Evolutionary conservation across 2,888 invertebrate genomes (phyloP).

Genomic region (Carterocephalus palaemon): DNA sequence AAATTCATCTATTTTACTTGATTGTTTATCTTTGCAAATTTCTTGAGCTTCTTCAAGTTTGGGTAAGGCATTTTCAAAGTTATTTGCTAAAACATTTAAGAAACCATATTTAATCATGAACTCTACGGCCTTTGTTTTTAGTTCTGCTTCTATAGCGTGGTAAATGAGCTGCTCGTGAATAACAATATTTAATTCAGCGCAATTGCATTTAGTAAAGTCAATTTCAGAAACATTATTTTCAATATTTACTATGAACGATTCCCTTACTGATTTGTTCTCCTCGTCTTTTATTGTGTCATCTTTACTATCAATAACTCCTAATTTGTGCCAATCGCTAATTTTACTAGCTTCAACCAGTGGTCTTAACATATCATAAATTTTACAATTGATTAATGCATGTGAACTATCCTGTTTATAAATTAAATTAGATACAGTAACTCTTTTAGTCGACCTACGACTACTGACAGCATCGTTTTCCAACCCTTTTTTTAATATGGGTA

Average conservation of each 20-base stretch:
- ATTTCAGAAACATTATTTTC: slow-evolving; percentile 58
- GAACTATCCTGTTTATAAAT: slow-evolving; percentile 35
- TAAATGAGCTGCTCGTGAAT: slow-evolving; percentile 62
- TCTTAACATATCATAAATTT: slow-evolving; percentile 55
- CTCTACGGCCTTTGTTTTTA: slow-evolving; percentile 56
- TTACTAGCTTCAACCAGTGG: slow-evolving; percentile 53
- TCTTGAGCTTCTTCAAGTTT: slow-evolving; percentile 57
- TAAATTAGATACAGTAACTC: slow-evolving; percentile 55
- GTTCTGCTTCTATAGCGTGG: slow-evolving; percentile 63
- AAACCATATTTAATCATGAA: slow-evolving; percentile 54
- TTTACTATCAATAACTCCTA: slow-evolving; percentile 56
- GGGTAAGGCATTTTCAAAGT: slow-evolving; percentile 44
- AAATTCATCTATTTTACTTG: slow-evolving; percentile 35
- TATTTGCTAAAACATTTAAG: slow-evolving; percentile 52
- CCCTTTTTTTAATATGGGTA: slow-evolving; percentile 52
- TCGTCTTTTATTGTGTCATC: slow-evolving; percentile 39
- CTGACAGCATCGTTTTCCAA: slow-evolving; percentile 28
- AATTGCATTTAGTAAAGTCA: slow-evolving; percentile 58
- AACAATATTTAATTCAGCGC: slow-evolving; percentile 57
- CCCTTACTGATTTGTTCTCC: slow-evolving; percentile 34
- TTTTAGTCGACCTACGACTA: slow-evolving; percentile 44
- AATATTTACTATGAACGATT: slow-evolving; percentile 47
- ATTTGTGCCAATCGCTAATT: slow-evolving; percentile 53
- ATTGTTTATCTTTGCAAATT: slow-evolving; percentile 40
- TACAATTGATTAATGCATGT: slow-evolving; percentile 33